Conservation (phyloP, 2,113 vertebrate species). For the Sprattus sprattus region DNA sequence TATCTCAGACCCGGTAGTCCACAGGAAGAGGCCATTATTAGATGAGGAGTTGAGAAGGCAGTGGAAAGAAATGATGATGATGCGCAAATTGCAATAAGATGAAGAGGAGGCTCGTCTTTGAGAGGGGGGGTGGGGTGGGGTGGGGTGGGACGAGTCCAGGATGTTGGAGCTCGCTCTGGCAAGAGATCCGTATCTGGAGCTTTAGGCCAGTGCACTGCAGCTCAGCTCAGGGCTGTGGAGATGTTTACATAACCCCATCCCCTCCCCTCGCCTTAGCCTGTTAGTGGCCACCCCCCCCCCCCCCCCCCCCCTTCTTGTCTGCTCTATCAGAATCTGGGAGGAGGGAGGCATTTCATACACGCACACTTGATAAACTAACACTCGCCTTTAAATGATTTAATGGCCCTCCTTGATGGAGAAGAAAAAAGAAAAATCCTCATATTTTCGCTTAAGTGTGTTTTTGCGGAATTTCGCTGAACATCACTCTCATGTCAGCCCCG, state of each 20-base stretch:
- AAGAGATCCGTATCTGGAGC: not conserved
- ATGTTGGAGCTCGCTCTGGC: too few species aligned
- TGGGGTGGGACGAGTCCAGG: too few species aligned
- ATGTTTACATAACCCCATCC: slow-evolving; percentile 1
- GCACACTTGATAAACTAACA: not conserved
- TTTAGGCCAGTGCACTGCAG: not conserved
- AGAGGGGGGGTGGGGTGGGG: not conserved
- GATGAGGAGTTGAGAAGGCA: not conserved
- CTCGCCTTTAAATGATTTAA: not conserved
- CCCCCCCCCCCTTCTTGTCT: not conserved
- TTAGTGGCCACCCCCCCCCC: not conserved
- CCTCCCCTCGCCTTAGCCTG: not conserved
- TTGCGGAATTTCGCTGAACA: not conserved
- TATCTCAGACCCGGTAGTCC: not conserved
- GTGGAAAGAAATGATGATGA: not conserved
- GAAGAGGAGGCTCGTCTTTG: not conserved
- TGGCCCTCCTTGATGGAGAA: not conserved
- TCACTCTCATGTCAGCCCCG: not conserved
- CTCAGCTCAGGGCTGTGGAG: not conserved
- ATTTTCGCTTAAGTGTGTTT: not conserved
- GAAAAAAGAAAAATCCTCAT: not conserved
- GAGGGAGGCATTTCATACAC: not conserved
- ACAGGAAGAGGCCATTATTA: not conserved
- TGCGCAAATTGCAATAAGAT: not conserved
- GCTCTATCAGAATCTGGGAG: not conserved